Conservation (phyloP, 2,113 vertebrate species). For the Mesembrinibis cayennensis region DNA sequence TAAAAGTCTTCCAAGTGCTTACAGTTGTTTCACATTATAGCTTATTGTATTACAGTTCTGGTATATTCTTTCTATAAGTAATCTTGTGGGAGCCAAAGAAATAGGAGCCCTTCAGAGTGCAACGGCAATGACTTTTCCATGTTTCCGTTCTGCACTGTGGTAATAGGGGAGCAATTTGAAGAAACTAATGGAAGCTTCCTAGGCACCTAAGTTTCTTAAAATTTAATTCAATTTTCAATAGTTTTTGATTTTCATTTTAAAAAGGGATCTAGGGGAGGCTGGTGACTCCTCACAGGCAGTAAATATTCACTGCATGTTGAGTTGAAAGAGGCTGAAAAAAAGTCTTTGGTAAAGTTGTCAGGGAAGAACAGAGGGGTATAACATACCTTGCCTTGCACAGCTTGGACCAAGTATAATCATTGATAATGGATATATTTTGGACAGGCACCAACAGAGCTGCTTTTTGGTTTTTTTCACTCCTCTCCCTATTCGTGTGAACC, state of each 20-base stretch:
- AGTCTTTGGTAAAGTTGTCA: not conserved
- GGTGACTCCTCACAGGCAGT: not conserved
- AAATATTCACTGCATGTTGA: not conserved
- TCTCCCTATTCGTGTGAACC: not conserved
- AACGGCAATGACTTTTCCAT: constrained; percentile 43
- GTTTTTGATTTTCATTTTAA: not conserved
- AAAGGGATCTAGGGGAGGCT: not conserved
- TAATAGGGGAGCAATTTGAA: not conserved
- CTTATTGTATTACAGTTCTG: constrained; percentile 58
- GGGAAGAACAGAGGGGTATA: not conserved
- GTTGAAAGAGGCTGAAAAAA: not conserved
- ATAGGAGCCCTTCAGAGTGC: not conserved
- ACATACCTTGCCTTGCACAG: not conserved
- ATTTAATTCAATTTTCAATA: not conserved
- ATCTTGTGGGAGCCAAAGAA: constrained; percentile 51
- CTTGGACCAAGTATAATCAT: not conserved
- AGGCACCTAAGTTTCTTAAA: not conserved
- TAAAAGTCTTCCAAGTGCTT: constrained; percentile 35
- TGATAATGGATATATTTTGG: not conserved
- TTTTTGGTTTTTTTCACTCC: not conserved
- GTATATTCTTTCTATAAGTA: constrained; percentile 54
- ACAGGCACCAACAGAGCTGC: accelerated
- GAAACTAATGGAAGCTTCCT: not conserved
- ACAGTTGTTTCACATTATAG: constrained; percentile 67
- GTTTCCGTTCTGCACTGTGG: constrained; percentile 7